phyloP scores from a whole-genome alignment of 2,113 vertebrate genomes.

The Ammodytes dubius region DNA sequence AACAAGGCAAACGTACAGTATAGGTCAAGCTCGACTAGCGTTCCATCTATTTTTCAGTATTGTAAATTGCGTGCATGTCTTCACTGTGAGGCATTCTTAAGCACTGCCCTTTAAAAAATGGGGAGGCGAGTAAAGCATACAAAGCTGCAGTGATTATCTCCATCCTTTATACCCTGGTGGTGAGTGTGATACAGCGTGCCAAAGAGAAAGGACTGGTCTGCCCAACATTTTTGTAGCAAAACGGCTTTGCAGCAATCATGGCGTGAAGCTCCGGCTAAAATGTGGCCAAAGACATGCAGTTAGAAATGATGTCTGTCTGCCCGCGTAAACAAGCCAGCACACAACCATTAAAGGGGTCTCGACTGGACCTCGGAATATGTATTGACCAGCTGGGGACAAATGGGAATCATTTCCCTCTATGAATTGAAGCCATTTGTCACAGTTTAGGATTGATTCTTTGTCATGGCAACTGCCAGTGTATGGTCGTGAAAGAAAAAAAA shows the following conservation, averaged over 20 bases:
- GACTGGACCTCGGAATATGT: constrained; percentile 70
- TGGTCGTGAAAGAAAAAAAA: constrained; percentile 70
- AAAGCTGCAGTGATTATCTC: constrained; percentile 60
- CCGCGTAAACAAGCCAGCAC: constrained; percentile 78
- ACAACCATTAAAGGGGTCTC: constrained; percentile 79
- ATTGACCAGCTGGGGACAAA: constrained; percentile 83
- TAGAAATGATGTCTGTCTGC: constrained; percentile 71
- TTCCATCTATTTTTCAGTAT: constrained; percentile 43
- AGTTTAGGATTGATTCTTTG: constrained; percentile 81
- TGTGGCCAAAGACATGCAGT: constrained; percentile 64
- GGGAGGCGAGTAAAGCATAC: constrained; percentile 51
- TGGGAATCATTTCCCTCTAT: constrained; percentile 75
- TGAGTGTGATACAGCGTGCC: constrained; percentile 45
- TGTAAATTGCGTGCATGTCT: constrained; percentile 33
- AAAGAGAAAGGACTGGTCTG: constrained; percentile 58
- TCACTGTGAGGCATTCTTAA: constrained; percentile 50
- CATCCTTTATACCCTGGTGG: constrained; percentile 44
- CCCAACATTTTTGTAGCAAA: constrained; percentile 62
- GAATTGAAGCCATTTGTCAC: constrained; percentile 81
- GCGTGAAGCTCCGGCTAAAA: constrained; percentile 61
- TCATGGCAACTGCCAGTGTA: constrained; percentile 74
- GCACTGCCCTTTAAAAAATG: constrained; percentile 59
- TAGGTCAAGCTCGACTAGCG: constrained; percentile 32
- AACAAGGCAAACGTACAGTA: constrained; percentile 30
- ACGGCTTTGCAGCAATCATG: constrained; percentile 64